Conservation (phyloP, 2,888 invertebrate genomes). For the Caenorhabditis wallacei region DNA sequence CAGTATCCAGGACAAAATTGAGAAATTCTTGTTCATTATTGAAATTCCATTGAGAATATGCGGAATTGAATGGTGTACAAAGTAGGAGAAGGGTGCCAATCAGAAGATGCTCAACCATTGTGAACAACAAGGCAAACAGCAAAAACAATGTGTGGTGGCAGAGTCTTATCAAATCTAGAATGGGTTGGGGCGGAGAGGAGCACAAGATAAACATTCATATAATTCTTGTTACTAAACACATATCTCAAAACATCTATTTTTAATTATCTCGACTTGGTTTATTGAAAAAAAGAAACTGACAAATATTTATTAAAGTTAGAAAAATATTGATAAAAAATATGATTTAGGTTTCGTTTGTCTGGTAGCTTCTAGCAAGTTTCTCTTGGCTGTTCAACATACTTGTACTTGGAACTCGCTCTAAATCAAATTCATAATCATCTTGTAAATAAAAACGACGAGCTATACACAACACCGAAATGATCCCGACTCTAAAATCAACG, state of each 20-base stretch:
- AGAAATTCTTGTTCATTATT: neutral
- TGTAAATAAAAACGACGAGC: conserved; percentile 6
- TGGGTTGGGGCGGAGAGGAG: conserved; percentile 12
- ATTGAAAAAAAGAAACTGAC: neutral
- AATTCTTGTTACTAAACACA: conserved; percentile 1
- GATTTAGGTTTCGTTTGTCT: conserved; percentile 13
- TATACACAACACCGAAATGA: neutral
- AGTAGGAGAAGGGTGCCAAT: conserved; percentile 2
- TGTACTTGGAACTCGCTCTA: neutral
- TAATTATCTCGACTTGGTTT: neutral
- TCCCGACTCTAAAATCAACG: conserved; percentile 11
- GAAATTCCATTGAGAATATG: neutral
- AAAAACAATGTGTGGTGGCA: conserved; percentile 19
- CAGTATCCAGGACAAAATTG: conserved; percentile 12
- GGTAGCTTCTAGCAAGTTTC: neutral
- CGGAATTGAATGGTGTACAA: neutral
- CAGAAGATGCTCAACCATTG: conserved; percentile 21
- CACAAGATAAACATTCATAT: conserved; percentile 21
- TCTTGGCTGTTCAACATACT: conserved; percentile 18
- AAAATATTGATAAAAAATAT: neutral
- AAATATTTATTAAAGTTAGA: neutral
- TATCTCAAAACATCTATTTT: neutral
- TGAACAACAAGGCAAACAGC: conserved; percentile 26
- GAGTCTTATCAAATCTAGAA: conserved; percentile 34
- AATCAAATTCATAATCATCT: conserved; percentile 10